Base-by-base conservation (phyloP, 2,888 invertebrate species). In the Cheilosia vernalis region DNA sequence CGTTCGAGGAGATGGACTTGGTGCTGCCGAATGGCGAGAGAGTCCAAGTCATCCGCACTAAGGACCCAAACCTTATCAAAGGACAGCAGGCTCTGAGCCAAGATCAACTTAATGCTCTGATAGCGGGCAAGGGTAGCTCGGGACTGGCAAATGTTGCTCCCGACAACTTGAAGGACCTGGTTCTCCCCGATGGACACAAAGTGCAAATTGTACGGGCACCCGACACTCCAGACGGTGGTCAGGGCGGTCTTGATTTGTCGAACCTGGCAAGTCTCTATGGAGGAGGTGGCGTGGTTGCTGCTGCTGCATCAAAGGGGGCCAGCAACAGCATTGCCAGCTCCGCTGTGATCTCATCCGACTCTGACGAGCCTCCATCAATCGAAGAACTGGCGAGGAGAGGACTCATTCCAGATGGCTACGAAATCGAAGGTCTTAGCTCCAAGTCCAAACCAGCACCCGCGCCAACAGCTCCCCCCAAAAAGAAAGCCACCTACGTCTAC, bases 401-500 rank as follows among this genome's bases (percentile, higher is more conserved):
- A 0, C 95, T 96, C 0, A 92, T 97, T 78, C 97, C 97, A 1
- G 95, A 96, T 0, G 95, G 97, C 88, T 97, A 95, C 88, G 97
- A 97, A 91, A 93, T 97, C n/a, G 95, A 95, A 89, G 96, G 96
- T 69, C 94, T 95, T 55, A 96, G 96, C 1, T 96, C 96, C 88
- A 95, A 95, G 89, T 92, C 96, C 0, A 95, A 96, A 90, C 93
- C 93, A 0, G 81, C 90, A 1, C 89, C 90, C 7, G 88, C 89
- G 0, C 89, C 91, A 2, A 94, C 94, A 72, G 90, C 94, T 49
- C 93, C 95, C 0, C 93, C 93, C 33, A 93, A 94, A 58, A 97
- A 97, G 91, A 96, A 97, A 90, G 96, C 97, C 0, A 97, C 97
- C 0, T 97, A 97, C 89, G 97, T 97, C 0, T 95, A 97, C 55